These are phyloP conservation scores for Machimus rusticus DNA, from an alignment of 2,888 invertebrate species.

Conservation along the genomic window DNA sequence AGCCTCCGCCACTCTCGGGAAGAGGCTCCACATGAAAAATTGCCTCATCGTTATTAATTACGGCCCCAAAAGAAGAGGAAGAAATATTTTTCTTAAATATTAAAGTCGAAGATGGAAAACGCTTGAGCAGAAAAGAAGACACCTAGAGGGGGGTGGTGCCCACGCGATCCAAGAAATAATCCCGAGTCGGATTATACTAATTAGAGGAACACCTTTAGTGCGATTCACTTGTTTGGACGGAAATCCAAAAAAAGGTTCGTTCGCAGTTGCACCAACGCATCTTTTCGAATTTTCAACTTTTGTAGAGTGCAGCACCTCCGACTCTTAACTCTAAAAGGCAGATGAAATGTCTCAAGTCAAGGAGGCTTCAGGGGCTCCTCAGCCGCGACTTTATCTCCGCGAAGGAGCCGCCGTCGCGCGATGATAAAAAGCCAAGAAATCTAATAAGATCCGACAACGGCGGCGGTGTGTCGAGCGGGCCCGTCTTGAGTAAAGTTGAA, in stretches of 20 bases:
- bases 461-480: neutral
- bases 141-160: conserved; percentile 20
- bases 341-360: neutral
- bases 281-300: conserved; percentile 5
- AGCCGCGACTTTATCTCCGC: neutral
- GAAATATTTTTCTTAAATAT: neutral
- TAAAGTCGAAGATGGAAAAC: neutral
- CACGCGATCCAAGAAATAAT: conserved; percentile 40
- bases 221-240: conserved; percentile 40
- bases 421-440: neutral
- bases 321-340: neutral
- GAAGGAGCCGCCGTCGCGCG: neutral
- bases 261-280: neutral
- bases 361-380: neutral
- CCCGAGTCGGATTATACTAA: conserved; percentile 46
- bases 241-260: conserved; percentile 15
- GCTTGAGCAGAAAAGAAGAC: neutral
- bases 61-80: conserved; percentile 25
- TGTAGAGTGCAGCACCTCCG: neutral
- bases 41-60: conserved; percentile 46
- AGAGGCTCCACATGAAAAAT: conserved; percentile 43
- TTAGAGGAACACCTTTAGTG: conserved; percentile 47
- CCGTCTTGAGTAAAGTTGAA: neutral
- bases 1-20: neutral
- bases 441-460: neutral